These are phyloP conservation scores for Pinctada fucata DNA, from an alignment of 2,888 invertebrate species.

Conservation along the genomic window DNA sequence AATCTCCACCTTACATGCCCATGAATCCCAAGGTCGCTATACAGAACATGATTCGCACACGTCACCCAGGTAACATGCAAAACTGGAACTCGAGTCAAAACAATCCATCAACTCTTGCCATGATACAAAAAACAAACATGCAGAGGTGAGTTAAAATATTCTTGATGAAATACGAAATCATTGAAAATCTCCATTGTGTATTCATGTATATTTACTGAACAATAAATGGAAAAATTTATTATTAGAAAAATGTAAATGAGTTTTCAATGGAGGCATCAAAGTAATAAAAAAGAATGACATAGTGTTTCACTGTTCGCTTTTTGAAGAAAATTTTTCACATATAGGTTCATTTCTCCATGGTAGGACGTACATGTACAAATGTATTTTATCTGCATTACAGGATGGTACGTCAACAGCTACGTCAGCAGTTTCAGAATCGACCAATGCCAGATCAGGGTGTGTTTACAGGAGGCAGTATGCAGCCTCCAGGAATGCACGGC, in stretches of 20 bases:
- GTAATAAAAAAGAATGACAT: no score
- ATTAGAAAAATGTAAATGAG: no score
- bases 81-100: constrained; percentile 31
- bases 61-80: constrained; percentile 49
- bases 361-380: no score
- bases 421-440: constrained; percentile 45
- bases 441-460: constrained; percentile 47
- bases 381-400: constrained; percentile 15
- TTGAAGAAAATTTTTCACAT: no score
- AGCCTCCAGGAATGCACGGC: constrained; percentile 53
- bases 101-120: constrained; percentile 44
- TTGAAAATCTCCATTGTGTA: no score
- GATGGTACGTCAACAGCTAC: constrained; percentile 46
- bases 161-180: no score
- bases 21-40: constrained; percentile 49
- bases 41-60: constrained; percentile 54
- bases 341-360: no score
- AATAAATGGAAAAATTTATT: no score
- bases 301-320: no score
- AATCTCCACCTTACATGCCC: constrained; percentile 22
- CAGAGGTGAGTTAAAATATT: constrained; percentile 22
- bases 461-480: constrained; percentile 42
- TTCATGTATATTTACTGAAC: no score
- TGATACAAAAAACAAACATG: constrained; percentile 55
- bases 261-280: no score